Conservation (phyloP, 2,113 vertebrate species). For the Phrynosoma blainvillii region DNA sequence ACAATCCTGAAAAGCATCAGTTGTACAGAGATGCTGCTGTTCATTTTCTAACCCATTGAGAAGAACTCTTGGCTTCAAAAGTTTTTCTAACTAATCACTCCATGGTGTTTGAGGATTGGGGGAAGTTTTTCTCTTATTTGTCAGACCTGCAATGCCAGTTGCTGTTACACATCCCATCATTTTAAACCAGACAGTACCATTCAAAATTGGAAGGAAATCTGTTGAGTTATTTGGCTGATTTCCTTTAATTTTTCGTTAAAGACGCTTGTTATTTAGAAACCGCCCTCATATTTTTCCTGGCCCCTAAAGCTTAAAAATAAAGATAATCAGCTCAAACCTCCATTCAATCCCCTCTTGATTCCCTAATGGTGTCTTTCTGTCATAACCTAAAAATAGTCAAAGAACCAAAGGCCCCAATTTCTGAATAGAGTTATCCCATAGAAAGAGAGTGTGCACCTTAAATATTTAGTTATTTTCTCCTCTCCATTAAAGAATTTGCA, state of each 20-base stretch:
- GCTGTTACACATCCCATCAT: neutral
- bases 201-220: conserved; percentile 10
- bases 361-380: conserved; percentile 5
- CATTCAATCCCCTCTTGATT: conserved; percentile 26
- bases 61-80: conserved; percentile 45
- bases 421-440: neutral
- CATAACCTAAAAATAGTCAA: neutral
- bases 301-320: neutral
- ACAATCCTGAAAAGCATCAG: conserved; percentile 56
- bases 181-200: neutral
- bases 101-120: conserved; percentile 30
- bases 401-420: neutral
- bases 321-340: conserved; percentile 11
- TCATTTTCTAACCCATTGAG: conserved; percentile 53
- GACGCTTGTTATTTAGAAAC: neutral
- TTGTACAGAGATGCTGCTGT: conserved; percentile 48
- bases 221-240: neutral
- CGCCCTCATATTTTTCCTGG: neutral
- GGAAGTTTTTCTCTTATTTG: conserved; percentile 38
- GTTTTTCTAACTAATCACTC: conserved; percentile 40
- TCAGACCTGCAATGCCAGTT: neutral
- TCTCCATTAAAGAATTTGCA: conserved; percentile 28
- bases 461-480: conserved; percentile 13
- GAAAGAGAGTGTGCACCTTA: neutral
- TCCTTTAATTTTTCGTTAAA: neutral